phyloP scores from a whole-genome alignment of 2,113 vertebrate genomes.

The Loxodonta africana region DNA sequence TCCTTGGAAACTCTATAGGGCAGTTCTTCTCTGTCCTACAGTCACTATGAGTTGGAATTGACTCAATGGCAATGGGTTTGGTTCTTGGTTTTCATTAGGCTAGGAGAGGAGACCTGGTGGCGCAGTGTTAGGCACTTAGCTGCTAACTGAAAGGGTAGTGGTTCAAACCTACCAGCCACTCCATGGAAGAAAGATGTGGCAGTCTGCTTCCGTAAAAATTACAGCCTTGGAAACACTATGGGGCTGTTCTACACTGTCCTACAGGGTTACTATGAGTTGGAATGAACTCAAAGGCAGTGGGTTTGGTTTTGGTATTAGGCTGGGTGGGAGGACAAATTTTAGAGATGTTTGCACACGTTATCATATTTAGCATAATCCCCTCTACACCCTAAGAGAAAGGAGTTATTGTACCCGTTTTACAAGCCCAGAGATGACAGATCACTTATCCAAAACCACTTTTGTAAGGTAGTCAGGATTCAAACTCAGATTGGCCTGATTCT shows the following conservation, averaged over 20 bases:
- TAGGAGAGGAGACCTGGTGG: not conserved
- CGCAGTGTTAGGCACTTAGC: not conserved
- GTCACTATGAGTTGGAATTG: not conserved
- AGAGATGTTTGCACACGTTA: not conserved
- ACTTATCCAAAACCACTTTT: not conserved
- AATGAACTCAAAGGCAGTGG: not conserved
- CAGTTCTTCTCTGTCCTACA: not conserved
- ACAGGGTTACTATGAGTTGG: not conserved
- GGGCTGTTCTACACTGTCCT: not conserved
- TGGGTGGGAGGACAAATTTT: not conserved
- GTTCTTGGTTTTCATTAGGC: no score
- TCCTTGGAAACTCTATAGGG: not conserved
- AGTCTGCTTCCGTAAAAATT: not conserved
- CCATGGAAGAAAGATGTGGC: not conserved
- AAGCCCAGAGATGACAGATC: not conserved
- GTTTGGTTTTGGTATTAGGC: not conserved
- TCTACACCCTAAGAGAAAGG: not conserved
- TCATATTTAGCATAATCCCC: not conserved
- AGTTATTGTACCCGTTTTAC: not conserved
- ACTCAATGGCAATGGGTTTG: not conserved
- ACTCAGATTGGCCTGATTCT: not conserved
- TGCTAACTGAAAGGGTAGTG: not conserved
- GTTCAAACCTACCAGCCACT: not conserved
- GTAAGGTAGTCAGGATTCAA: conserved; percentile 32
- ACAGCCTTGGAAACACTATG: not conserved